phyloP scores from a whole-genome alignment of 2,888 invertebrate genomes.

The Seladonia tumulorum region DNA sequence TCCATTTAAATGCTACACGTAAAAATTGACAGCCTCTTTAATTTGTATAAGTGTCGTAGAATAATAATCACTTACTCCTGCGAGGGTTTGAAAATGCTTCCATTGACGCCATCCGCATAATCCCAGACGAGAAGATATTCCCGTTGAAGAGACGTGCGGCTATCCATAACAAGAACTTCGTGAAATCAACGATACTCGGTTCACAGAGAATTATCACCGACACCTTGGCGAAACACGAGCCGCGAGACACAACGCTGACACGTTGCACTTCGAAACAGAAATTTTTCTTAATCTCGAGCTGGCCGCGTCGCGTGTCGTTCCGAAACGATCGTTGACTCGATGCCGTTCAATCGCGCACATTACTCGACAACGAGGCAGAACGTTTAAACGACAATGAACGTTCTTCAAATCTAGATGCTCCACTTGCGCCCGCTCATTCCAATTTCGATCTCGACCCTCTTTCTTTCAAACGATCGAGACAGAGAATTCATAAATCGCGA shows the following conservation, averaged over 20 bases:
- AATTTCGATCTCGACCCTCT: conserved; percentile 31
- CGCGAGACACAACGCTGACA: background rate
- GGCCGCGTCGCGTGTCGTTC: background rate
- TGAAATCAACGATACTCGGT: conserved; percentile 16
- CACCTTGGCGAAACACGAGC: background rate
- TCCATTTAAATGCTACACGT: background rate
- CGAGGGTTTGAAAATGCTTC: conserved; percentile 60
- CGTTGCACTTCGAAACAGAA: conserved; percentile 26
- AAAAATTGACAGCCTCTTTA: background rate
- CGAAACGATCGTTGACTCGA: conserved; percentile 36
- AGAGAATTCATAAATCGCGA: background rate
- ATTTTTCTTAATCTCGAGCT: conserved; percentile 5
- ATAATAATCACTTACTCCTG: conserved; percentile 63
- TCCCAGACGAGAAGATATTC: conserved; percentile 59
- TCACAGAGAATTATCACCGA: conserved; percentile 24
- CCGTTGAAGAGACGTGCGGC: conserved; percentile 36
- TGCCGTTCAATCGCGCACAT: conserved; percentile 42
- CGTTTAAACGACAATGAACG: conserved; percentile 49
- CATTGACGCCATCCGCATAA: conserved; percentile 48
- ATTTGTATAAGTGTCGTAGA: background rate
- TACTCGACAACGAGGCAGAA: conserved; percentile 40
- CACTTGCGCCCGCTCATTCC: conserved; percentile 35
- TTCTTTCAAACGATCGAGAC: background rate
- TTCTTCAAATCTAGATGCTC: conserved; percentile 61
- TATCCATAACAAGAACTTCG: conserved; percentile 63